These are phyloP conservation scores for Lepilemur ruficaudatus DNA, from an alignment of 2,797 vertebrate species.

Conservation along the genomic window DNA sequence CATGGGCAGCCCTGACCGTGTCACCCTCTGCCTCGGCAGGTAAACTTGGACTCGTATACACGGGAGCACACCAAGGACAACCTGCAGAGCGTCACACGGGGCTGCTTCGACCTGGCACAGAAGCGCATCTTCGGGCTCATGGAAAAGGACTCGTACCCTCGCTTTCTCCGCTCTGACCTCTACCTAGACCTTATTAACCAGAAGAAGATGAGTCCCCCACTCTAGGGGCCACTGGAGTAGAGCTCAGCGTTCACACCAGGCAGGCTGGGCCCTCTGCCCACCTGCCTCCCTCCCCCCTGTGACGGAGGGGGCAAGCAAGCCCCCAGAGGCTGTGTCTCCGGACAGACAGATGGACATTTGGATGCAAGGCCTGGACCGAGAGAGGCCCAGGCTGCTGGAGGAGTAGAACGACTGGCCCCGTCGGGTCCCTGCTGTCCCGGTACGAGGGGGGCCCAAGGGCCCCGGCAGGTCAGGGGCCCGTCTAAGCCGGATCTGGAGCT, in stretches of 20 bases:
- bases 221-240: conserved; percentile 80
- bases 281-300: conserved; percentile 33
- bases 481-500: conserved; percentile 14
- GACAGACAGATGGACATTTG: conserved; percentile 75
- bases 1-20: neutral
- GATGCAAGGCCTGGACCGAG: conserved; percentile 43
- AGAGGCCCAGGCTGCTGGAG: conserved; percentile 59
- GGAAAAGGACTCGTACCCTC: conserved; percentile 98
- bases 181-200: conserved; percentile 97
- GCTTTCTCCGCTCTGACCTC: conserved; percentile 97
- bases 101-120: conserved; percentile 96
- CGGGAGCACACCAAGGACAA: conserved; percentile 98
- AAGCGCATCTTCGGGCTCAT: conserved; percentile 97
- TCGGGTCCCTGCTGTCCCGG: conserved; percentile 61
- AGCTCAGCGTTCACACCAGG: conserved; percentile 78
- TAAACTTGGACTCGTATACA: conserved; percentile 96
- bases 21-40: conserved; percentile 81
- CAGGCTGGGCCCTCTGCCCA: conserved; percentile 46
- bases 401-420: conserved; percentile 69
- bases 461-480: conserved; percentile 48
- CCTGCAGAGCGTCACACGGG: conserved; percentile 93
- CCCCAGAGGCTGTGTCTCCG: conserved; percentile 54
- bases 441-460: conserved; percentile 70
- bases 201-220: conserved; percentile 93
- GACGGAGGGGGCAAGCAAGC: conserved; percentile 58